Base-by-base conservation (phyloP, 2,797 vertebrate species). In the Momotus momota region DNA sequence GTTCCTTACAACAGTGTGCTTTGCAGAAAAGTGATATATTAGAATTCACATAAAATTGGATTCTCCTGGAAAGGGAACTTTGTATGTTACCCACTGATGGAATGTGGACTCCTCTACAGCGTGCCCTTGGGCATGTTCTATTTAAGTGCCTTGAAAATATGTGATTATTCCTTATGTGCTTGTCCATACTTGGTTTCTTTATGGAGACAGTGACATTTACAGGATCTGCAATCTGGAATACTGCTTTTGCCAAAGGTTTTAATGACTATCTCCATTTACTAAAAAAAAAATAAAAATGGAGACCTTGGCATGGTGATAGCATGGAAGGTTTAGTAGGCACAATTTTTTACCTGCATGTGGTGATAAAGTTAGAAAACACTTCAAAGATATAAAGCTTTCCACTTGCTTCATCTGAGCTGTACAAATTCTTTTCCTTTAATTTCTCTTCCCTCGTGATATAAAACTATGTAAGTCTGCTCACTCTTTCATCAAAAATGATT, bases 401-500 rank as follows among this genome's bases (percentile, higher is more conserved):
- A 25, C 86, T 92, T 86, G 57, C 35, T 55, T 90, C 22, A 88
- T 79, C 31, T 67, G 65, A 70, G 82, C 66, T 26, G 3, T 67
- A n/a, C 25, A 61, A 57, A 72, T 88, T 77, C 10, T 73, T 54
- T n/a, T 45, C 41, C 73, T 96, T 94, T 91, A 62, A 67, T 86
- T 93, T 93, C 19, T 93, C 49, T 92, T 95, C 54, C 74, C 43
- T 85, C 25, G 7, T 86, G 46, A 23, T 87, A 69, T 82, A 69
- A 86, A 90, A 45, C 31, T 35, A 8, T 35, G 22, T 58, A 82
- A 72, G 41, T 84, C 72, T 79, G 55, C 69, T 91, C 13, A 8
- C 94, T 97, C 84, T 89, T 88, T 95, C 90, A 87, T 92, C 88
- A 84, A 48, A 95, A 92, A 94, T 82, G 43, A 87, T 96, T 97